Evolutionary conservation across 2,797 vertebrate genomes (phyloP).

Genomic region (Myripristis jacobus): DNA sequence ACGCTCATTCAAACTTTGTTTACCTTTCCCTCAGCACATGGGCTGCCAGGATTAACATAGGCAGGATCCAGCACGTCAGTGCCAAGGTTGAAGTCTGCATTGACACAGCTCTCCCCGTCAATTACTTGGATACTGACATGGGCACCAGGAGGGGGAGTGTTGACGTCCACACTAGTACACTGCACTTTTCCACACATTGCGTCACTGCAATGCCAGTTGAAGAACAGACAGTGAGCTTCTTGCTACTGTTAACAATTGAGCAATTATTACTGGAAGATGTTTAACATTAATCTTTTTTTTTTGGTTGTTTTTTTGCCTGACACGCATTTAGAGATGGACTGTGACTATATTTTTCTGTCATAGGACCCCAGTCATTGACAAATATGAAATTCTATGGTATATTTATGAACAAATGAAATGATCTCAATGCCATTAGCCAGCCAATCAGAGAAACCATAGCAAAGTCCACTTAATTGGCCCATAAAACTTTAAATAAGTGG

Average conservation of each 20-base stretch:
- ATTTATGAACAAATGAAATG: not conserved
- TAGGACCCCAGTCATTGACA: not conserved
- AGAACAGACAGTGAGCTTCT: constrained; percentile 2
- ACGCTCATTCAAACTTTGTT: constrained; percentile 16
- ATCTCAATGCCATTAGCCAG: not conserved
- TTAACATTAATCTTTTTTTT: too few species aligned
- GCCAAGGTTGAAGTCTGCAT: constrained; percentile 88
- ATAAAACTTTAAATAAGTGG: not conserved
- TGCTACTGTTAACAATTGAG: not conserved
- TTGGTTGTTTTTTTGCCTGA: not conserved
- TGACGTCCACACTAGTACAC: constrained; percentile 83
- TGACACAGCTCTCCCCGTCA: constrained; percentile 75
- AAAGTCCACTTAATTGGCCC: not conserved
- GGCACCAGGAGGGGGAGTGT: constrained; percentile 61
- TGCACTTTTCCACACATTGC: constrained; percentile 91
- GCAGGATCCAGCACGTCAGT: constrained; percentile 89
- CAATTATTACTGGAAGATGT: too few species aligned
- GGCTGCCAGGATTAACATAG: constrained; percentile 87
- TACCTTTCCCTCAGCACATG: constrained; percentile 86
- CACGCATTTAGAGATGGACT: not conserved
- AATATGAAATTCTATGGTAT: not conserved
- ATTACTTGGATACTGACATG: constrained; percentile 61
- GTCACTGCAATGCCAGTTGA: constrained; percentile 75
- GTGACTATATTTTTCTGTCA: not conserved
- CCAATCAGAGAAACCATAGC: not conserved